phyloP scores from a whole-genome alignment of 2,113 vertebrate species.

The Galbula dea region DNA sequence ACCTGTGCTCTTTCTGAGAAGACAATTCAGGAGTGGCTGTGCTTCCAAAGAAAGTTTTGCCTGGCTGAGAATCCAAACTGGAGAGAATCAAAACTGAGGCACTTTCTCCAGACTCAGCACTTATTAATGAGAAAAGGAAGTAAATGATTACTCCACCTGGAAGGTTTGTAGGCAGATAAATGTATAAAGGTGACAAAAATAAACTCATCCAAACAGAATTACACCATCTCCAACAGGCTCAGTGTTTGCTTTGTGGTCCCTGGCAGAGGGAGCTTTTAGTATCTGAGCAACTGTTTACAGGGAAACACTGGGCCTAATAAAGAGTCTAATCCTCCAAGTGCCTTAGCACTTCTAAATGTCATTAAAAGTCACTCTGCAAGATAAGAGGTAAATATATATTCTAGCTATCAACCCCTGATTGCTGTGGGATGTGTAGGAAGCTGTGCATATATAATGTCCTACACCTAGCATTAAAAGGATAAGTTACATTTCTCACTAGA shows the following conservation, averaged over 20 bases:
- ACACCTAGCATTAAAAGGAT: background rate
- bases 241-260: background rate
- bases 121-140: background rate
- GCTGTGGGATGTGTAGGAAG: background rate
- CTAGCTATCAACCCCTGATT: background rate
- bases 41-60: no score
- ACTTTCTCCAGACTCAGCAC: background rate
- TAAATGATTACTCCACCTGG: background rate
- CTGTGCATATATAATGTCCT: background rate
- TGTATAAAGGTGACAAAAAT: background rate
- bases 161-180: background rate
- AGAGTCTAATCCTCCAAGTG: background rate
- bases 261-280: background rate
- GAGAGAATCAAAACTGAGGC: background rate
- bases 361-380: constrained; percentile 42
- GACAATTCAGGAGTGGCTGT: no score
- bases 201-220: background rate
- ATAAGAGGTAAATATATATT: background rate
- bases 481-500: background rate
- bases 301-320: constrained; percentile 4
- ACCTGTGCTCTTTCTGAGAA: no score
- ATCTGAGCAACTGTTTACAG: background rate
- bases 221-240: background rate
- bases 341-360: constrained; percentile 15
- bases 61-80: background rate